Percentiles rank a stretch among this genome's conserved stretches.
phyloP scores from a whole-genome alignment of 2,888 invertebrate species.

The Cantharis rustica region DNA sequence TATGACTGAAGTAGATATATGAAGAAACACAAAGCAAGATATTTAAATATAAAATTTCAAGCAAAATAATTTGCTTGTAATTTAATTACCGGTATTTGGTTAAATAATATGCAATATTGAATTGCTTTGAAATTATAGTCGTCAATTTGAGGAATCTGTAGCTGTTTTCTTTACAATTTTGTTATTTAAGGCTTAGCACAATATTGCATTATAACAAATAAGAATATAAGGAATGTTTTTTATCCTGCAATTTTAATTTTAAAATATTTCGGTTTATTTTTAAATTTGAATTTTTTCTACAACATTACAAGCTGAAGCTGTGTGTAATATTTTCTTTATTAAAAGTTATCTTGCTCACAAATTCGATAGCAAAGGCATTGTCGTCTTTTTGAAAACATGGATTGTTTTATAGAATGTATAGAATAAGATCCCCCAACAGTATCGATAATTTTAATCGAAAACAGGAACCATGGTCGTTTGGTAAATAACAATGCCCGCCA shows the following conservation, averaged over 20 bases:
- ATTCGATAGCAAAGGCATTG: neutral
- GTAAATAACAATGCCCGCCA: constrained; percentile 17
- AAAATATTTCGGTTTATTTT: neutral
- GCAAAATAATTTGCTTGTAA: too few species aligned
- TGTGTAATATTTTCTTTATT: neutral
- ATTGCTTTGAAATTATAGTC: too few species aligned
- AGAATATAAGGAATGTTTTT: neutral
- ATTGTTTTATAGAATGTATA: neutral
- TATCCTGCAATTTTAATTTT: neutral
- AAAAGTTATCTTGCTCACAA: neutral
- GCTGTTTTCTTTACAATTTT: too few species aligned
- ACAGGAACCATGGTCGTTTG: constrained; percentile 9
- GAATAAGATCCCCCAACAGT: neutral
- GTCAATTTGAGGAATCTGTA: too few species aligned
- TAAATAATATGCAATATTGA: too few species aligned
- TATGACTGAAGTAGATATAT: too few species aligned
- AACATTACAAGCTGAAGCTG: neutral
- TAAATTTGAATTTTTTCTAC: neutral
- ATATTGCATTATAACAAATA: too few species aligned
- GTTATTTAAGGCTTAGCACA: too few species aligned
- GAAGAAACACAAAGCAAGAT: too few species aligned
- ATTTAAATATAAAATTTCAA: too few species aligned
- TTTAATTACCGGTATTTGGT: too few species aligned
- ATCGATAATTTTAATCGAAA: constrained; percentile 21
- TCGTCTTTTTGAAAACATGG: neutral